phyloP scores from a whole-genome alignment of 2,797 vertebrate genomes.

The Huso huso region DNA sequence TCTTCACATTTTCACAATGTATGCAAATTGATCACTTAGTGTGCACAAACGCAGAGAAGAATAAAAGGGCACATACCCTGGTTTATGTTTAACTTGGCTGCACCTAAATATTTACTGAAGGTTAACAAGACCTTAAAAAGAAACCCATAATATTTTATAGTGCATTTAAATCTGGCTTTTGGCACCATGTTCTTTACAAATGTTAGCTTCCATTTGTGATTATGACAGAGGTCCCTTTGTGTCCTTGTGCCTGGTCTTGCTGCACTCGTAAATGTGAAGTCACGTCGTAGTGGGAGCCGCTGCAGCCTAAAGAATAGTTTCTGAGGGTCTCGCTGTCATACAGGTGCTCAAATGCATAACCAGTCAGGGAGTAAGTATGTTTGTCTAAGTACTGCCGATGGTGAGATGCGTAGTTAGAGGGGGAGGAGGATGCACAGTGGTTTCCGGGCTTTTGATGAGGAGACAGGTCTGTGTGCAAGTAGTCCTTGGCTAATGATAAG shows the following conservation, averaged over 20 bases:
- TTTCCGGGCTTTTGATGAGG: conserved; percentile 71
- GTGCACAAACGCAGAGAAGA: not conserved
- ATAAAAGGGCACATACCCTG: not conserved
- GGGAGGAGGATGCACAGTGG: conserved; percentile 58
- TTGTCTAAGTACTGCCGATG: conserved; percentile 83
- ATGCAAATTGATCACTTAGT: conserved; percentile 7
- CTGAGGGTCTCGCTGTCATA: conserved; percentile 82
- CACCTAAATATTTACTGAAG: conserved; percentile 24
- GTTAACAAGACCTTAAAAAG: conserved; percentile 25
- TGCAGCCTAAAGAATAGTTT: conserved; percentile 76
- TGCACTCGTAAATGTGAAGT: conserved; percentile 83
- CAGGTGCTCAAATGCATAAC: conserved; percentile 87
- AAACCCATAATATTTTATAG: conserved; percentile 37
- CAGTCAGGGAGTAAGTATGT: conserved; percentile 82
- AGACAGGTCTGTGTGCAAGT: conserved; percentile 73
- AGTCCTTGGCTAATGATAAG: conserved; percentile 75
- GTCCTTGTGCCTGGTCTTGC: conserved; percentile 74
- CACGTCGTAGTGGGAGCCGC: conserved; percentile 78
- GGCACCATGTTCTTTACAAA: conserved; percentile 33
- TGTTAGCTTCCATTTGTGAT: conserved; percentile 94
- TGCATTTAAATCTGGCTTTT: conserved; percentile 27
- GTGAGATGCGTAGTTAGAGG: conserved; percentile 72
- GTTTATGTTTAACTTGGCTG: conserved; percentile 25
- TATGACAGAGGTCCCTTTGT: conserved; percentile 93
- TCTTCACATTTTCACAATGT: not conserved